Percentiles rank a stretch among this genome's conserved stretches.
Conservation (phyloP, 1,140 invertebrate genomes). For the Euborellia annulipes region DNA sequence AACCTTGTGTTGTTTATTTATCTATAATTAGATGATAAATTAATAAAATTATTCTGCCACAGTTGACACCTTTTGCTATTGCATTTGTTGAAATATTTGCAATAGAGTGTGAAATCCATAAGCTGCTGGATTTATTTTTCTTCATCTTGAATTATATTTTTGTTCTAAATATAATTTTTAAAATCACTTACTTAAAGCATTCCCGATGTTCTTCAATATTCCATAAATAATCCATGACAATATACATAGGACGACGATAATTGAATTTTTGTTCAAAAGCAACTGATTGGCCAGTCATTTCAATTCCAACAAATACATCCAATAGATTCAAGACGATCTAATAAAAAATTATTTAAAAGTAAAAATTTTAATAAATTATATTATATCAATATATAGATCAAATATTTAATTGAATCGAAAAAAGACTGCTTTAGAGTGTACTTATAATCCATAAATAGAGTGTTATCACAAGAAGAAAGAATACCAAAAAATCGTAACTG, state of each 20-base stretch:
- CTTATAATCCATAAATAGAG: no score
- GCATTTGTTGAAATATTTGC: no score
- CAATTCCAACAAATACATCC: constrained; percentile 89
- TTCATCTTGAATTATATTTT: neutral
- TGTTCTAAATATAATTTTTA: neutral
- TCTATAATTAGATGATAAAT: no score
- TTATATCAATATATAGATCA: neutral
- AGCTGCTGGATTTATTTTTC: neutral
- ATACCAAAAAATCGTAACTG: no score
- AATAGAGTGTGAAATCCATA: no score
- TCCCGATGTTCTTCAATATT: constrained; percentile 54
- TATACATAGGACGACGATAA: constrained; percentile 88
- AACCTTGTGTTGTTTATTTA: no score
- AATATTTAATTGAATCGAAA: constrained; percentile 5
- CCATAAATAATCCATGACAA: constrained; percentile 86
- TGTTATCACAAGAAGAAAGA: no score
- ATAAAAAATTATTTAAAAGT: constrained; percentile 16
- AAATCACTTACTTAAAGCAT: constrained; percentile 58
- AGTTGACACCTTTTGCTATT: no score
- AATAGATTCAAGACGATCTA: constrained; percentile 58
- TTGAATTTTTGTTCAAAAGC: constrained; percentile 96
- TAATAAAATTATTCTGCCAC: no score
- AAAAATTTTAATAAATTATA: neutral
- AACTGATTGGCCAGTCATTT: constrained; percentile 91
- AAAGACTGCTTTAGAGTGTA: neutral